Evolutionary conservation across 2,113 vertebrate genomes (phyloP), one percentile per base, ranked within the genome.

Genomic region (Platysteira castanea): DNA sequence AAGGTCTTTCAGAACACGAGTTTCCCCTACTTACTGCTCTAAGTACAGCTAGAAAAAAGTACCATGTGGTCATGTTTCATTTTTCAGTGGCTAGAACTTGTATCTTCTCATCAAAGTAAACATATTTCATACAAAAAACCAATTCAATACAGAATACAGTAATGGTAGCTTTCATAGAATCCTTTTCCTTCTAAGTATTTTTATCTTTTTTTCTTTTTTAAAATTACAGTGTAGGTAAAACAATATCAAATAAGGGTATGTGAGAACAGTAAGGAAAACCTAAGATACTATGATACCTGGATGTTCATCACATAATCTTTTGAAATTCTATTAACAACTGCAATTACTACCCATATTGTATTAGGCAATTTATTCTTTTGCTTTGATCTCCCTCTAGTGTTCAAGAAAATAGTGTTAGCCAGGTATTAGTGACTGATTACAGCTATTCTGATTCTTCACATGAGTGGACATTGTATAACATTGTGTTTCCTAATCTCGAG

Each of bases 321-420:
- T 47, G 44, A 54, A 89, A 70, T 91, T 75, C 84, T 63, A 69
- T 46, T 15, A 81, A 30, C 11, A 53, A 13, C 19, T 47, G 18
- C 26, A 84, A 63, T 86, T 77, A 86, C 4, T 33, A 39, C 13
- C 19, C 28, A 15, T n/a, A 13, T 20, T 3, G 33, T 53, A 41
- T 79, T 60, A 49, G 18, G 12, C 64, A 6, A 77, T 70, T 79
- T 69, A 94, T 97, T 96, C 73, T 93, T 95, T 97, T 95, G 94
- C 90, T 96, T 95, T 92, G 68, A 95, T 96, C 95, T 92, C 96
- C 96, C 96, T 90, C 96, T 97, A 97, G 96, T 56, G 96, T 96
- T 93, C 89, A 81, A 37, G 26, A 69, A 80, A 77, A 67, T 21
- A 54, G 30, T 11, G 18, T 39, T 50, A 74, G 28, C 6, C 12